Evolutionary conservation across 2,113 vertebrate species (phyloP), one percentile per base, ranked within the genome.

Genomic region (Ophthalmolycus amberensis): DNA sequence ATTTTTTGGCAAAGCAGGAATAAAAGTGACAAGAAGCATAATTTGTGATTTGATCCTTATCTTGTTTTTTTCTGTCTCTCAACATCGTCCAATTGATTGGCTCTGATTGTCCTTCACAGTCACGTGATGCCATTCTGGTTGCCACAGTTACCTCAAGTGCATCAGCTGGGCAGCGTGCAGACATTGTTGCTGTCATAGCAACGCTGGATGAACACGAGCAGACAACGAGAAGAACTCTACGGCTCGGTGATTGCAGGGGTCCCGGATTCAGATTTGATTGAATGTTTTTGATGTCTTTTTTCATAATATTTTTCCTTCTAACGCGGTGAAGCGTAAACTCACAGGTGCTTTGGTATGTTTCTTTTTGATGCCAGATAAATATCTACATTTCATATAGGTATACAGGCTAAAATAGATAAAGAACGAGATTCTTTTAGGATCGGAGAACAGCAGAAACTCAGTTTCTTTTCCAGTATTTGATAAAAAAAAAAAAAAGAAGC

Each of bases 81-180:
- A 85, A 85, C 87, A 93, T 91, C 84, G 85, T 93, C 93, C 93
- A 88, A 91, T 92, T 93, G 90, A 94, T 93, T 94, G 92, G 91
- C 92, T 92, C 89, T 95, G 95, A 96, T 96, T 96, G 95, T 96
- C 95, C 95, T 95, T 95, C 94, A 95, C 94, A 93, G 90, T 94
- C 94, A 94, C 63, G 72, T 93, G 94, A 94, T 88, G 89, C 85
- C 88, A 82, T 91, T 89, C 88, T 75, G 93, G 94, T 93, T 94
- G 91, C 88, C 92, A 93, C 90, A 69, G 92, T 92, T 85, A 92
- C 90, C 94, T 94, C 90, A 89, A 95, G 94, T 94, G 94, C 94
- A 94, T 94, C 88, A 92, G 90, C 91, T 88, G 89, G 79, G 91
- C 84, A 78, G 90, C 77, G 68, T 58, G 85, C 73, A 87, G 86